Evolutionary conservation across 2,797 vertebrate genomes (phyloP).

Genomic region (Neostethus bicornis): DNA sequence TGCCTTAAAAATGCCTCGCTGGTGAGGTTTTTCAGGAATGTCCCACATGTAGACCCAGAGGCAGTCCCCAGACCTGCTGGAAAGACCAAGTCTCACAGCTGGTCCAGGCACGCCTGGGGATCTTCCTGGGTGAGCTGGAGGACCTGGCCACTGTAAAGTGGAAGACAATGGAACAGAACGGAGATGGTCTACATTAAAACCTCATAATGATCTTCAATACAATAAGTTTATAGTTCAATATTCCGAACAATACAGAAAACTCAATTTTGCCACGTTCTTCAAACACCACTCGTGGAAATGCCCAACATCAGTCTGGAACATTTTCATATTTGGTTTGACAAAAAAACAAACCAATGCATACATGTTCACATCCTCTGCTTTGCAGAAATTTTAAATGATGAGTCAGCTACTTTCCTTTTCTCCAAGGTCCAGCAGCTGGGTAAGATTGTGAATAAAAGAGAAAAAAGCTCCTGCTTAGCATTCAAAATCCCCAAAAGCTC

Average conservation of each 20-base stretch:
- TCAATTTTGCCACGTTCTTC: no score
- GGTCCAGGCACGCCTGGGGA: no score
- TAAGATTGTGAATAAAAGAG: conserved; percentile 48
- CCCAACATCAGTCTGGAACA: neutral
- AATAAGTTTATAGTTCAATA: neutral
- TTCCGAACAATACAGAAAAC: neutral
- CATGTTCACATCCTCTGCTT: neutral
- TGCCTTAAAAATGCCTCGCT: no score
- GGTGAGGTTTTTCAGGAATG: no score
- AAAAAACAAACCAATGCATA: conserved; percentile 7
- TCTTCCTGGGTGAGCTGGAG: no score
- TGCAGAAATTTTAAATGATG: conserved; percentile 6
- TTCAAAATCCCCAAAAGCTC: conserved; percentile 40
- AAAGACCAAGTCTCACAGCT: no score
- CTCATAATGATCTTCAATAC: neutral
- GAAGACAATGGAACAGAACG: no score
- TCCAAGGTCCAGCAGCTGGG: conserved; percentile 37
- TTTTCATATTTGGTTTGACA: conserved; percentile 4
- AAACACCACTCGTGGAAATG: no score
- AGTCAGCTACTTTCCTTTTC: conserved; percentile 25
- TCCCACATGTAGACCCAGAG: no score
- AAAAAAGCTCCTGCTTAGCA: conserved; percentile 53
- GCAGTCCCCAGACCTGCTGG: no score
- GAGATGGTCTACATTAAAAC: neutral
- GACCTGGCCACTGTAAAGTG: no score